A percentile compares a stretch with the other conserved stretches of the same genome.
phyloP scores from a whole-genome alignment of 2,888 invertebrate species.

The Cyaniris semiargus region DNA sequence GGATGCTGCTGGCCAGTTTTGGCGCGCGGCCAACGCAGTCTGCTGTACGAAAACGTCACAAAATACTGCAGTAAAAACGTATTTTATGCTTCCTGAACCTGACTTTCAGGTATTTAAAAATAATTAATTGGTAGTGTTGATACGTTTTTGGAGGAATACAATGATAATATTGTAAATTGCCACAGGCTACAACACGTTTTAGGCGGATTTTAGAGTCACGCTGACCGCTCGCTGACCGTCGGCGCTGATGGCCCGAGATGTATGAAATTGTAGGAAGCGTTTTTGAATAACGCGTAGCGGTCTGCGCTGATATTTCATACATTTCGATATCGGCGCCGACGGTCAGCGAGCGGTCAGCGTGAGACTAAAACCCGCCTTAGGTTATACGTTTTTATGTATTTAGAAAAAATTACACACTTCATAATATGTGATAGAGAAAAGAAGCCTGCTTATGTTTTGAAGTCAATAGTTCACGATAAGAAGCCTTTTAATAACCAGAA shows the following conservation, averaged over 20 bases:
- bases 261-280: too few species aligned
- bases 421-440: not conserved
- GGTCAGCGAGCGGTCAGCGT: too few species aligned
- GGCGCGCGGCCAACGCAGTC: conserved; percentile 48
- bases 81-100: not conserved
- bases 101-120: not conserved
- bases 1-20: conserved; percentile 38
- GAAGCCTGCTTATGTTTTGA: not conserved
- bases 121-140: not conserved
- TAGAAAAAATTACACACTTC: not conserved
- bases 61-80: conserved; percentile 46
- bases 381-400: too few species aligned
- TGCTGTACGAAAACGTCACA: conserved; percentile 48
- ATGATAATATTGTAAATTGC: not conserved
- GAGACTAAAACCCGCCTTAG: too few species aligned
- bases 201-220: too few species aligned
- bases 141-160: not conserved
- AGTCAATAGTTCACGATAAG: not conserved
- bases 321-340: too few species aligned
- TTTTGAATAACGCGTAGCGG: too few species aligned
- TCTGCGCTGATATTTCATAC: too few species aligned
- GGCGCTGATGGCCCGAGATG: too few species aligned
- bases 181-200: too few species aligned
- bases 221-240: too few species aligned
- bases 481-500: not conserved